phyloP scores from a whole-genome alignment of 2,797 vertebrate genomes.

The Jordanella pulchra region DNA sequence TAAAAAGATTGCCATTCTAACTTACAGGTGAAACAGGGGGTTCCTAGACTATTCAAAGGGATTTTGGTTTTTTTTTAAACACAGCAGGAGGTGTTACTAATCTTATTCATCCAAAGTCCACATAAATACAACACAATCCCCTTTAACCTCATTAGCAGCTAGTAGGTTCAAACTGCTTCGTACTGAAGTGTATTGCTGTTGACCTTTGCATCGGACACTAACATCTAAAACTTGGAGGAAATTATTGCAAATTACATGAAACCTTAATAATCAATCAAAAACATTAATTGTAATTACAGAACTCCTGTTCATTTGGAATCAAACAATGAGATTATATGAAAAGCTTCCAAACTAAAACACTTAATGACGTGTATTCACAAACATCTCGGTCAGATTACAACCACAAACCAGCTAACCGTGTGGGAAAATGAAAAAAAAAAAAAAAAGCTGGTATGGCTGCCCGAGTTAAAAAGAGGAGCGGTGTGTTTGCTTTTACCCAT shows the following conservation, averaged over 20 bases:
- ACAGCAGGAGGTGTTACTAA: slow-evolving; percentile 10
- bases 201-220: neutral
- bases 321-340: neutral
- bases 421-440: neutral
- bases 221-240: neutral
- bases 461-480: neutral
- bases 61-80: neutral
- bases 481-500: neutral
- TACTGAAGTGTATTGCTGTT: neutral
- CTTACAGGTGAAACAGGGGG: neutral
- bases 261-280: neutral
- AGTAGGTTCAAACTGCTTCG: neutral
- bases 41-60: neutral
- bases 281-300: neutral
- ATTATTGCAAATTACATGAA: neutral
- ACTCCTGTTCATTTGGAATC: neutral
- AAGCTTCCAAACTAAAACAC: neutral
- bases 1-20: neutral
- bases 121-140: neutral
- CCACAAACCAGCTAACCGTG: neutral
- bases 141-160: slow-evolving; percentile 2
- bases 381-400: neutral
- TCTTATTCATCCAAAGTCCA: neutral
- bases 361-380: neutral
- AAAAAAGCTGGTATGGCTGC: neutral